Conservation (phyloP, 1,140 invertebrate genomes). For the Metopolophium dirhodum region DNA sequence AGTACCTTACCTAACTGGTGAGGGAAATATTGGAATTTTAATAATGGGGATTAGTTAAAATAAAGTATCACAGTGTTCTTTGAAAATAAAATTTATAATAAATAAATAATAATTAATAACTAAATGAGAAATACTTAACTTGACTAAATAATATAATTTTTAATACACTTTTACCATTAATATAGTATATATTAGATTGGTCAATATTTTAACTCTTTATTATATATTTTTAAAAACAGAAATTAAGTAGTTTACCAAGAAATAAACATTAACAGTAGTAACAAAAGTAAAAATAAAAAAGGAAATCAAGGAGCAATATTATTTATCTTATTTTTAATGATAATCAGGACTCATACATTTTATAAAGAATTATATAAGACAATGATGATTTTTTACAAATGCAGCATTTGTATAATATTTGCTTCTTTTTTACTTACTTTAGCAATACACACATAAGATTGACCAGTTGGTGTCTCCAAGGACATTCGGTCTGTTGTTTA, state of each 20-base stretch:
- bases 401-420: background rate
- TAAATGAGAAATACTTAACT: background rate
- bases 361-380: background rate
- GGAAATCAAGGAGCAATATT: background rate
- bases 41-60: background rate
- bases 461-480: too few species aligned
- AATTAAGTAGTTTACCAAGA: background rate
- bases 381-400: background rate
- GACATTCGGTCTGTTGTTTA: too few species aligned
- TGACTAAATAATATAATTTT: background rate
- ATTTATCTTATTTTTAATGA: background rate
- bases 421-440: background rate
- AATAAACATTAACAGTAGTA: background rate
- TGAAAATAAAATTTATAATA: conserved; percentile 33
- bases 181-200: background rate
- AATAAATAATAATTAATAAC: conserved; percentile 6
- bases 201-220: background rate
- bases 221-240: background rate
- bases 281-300: background rate
- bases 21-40: background rate
- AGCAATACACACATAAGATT: background rate
- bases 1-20: background rate
- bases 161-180: background rate
- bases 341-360: background rate
- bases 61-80: conserved; percentile 45